Conservation (phyloP, 1,140 invertebrate species). For the Aphis gossypii region DNA sequence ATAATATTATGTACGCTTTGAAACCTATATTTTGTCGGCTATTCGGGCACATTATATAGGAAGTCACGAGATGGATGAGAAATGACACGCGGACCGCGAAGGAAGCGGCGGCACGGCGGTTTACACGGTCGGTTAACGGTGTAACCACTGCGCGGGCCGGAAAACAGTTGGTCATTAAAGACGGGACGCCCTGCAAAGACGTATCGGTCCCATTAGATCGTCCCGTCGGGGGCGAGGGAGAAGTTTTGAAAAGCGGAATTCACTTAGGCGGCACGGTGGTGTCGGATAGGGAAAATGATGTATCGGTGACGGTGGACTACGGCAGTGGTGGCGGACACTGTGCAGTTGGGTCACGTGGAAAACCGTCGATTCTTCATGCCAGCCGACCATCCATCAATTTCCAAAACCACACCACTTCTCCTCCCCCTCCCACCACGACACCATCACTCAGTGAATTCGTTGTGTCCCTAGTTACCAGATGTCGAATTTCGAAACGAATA, state of each 20-base stretch:
- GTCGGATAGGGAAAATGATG: conserved; percentile 51
- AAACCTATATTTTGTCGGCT: neutral
- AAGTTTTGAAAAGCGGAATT: conserved; percentile 49
- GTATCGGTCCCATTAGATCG: conserved; percentile 57
- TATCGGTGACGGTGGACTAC: conserved; percentile 24
- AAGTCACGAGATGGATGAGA: conserved; percentile 51
- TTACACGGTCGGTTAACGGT: conserved; percentile 55
- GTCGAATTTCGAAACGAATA: neutral
- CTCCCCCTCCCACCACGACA: neutral
- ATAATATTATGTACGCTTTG: neutral
- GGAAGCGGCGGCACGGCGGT: conserved; percentile 39
- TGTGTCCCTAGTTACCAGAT: neutral
- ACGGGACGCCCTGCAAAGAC: conserved; percentile 39
- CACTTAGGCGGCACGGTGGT: conserved; percentile 40
- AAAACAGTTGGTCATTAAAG: conserved; percentile 58
- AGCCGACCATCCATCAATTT: conserved; percentile 54
- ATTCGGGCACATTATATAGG: neutral
- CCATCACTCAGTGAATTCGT: neutral
- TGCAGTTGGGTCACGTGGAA: conserved; percentile 54
- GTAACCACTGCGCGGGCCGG: conserved; percentile 31
- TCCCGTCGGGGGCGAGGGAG: neutral
- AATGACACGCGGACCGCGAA: conserved; percentile 21
- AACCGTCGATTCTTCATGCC: conserved; percentile 55
- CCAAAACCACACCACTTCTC: neutral
- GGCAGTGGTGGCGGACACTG: neutral